Percentiles rank a stretch among this genome's conserved stretches.
Evolutionary conservation across 2,888 invertebrate genomes (phyloP).

Genomic region (Dicyrtomina minuta): DNA sequence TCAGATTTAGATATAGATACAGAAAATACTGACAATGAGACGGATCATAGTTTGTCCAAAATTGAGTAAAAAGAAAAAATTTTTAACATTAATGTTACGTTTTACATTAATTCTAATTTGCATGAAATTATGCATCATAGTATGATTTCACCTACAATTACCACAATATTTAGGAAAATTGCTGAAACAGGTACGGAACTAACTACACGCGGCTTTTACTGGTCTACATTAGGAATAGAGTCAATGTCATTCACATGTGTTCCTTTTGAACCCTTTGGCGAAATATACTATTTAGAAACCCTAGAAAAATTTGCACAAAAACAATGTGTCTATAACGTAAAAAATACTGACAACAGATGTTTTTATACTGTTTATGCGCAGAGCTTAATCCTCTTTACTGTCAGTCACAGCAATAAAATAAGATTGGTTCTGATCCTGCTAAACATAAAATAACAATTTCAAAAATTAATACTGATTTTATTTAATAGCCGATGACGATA

Average conservation of each 20-base stretch:
- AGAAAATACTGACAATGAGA: too few species aligned
- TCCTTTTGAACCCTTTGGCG: background rate
- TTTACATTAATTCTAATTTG: too few species aligned
- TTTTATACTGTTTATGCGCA: background rate
- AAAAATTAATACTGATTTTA: background rate
- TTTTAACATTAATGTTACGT: too few species aligned
- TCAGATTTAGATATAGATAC: too few species aligned
- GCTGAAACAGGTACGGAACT: background rate
- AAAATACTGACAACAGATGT: background rate
- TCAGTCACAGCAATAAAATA: background rate
- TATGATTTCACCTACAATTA: background rate
- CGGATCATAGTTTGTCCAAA: too few species aligned
- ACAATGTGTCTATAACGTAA: background rate
- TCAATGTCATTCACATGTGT: too few species aligned
- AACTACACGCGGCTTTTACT: background rate
- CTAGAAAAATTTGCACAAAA: background rate
- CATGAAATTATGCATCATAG: background rate
- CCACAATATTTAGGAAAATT: background rate
- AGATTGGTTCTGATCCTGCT: too few species aligned
- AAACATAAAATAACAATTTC: too few species aligned
- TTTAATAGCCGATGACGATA: background rate
- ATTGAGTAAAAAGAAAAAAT: too few species aligned
- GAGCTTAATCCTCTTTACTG: background rate
- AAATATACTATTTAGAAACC: background rate
- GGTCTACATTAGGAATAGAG: too few species aligned